Evolutionary conservation across 2,888 invertebrate genomes (phyloP).

Genomic region (Archips xylosteana): DNA sequence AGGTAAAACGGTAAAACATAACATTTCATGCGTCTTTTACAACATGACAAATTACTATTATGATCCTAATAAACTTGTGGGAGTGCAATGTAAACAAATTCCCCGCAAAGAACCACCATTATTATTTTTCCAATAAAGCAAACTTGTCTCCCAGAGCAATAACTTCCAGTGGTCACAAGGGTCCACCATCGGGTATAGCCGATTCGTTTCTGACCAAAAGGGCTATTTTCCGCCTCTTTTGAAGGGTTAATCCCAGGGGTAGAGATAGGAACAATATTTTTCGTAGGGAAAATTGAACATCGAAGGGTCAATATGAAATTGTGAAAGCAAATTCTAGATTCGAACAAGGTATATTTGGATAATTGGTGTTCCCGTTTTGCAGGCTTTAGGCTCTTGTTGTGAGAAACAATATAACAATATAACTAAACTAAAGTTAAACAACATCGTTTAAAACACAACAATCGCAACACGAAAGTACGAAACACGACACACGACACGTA

Average conservation of each 20-base stretch:
- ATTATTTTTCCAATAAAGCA: constrained; percentile 17
- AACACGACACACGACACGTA: too few species aligned
- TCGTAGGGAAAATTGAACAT: constrained; percentile 16
- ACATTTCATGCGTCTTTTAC: too few species aligned
- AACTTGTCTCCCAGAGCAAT: constrained; percentile 20
- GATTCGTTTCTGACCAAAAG: constrained; percentile 26
- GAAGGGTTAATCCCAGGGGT: constrained; percentile 32
- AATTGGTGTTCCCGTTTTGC: background rate
- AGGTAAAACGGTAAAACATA: too few species aligned
- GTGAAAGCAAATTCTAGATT: constrained; percentile 2
- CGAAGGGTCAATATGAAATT: constrained; percentile 22
- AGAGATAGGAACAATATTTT: constrained; percentile 32
- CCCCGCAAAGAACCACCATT: background rate
- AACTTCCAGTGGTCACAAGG: constrained; percentile 19
- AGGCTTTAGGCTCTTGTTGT: background rate
- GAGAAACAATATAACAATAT: too few species aligned
- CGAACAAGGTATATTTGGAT: background rate
- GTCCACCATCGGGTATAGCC: constrained; percentile 15
- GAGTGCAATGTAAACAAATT: constrained; percentile 3
- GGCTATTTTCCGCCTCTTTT: constrained; percentile 24
- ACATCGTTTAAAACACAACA: too few species aligned
- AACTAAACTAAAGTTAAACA: too few species aligned
- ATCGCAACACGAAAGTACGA: too few species aligned
- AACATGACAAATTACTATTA: too few species aligned
- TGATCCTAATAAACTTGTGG: too few species aligned